These are phyloP conservation scores for Anthopleura sola DNA, from an alignment of 64 coral and sea anemone species.

Conservation along the genomic window DNA sequence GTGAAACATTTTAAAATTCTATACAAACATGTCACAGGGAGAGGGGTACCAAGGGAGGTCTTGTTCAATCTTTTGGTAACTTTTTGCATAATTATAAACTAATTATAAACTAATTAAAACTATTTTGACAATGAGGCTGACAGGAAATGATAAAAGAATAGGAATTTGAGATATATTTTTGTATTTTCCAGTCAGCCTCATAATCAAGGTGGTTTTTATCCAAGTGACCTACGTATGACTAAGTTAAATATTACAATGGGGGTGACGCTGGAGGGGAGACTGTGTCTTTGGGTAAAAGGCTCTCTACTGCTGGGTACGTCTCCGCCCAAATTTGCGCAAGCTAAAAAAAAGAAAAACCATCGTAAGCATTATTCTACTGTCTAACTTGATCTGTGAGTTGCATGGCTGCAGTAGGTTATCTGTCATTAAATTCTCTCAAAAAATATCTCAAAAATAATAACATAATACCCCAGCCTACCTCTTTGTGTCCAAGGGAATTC, in stretches of 20 bases:
- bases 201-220: background rate
- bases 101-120: background rate
- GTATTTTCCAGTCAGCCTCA: background rate
- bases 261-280: background rate
- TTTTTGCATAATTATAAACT: background rate
- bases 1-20: background rate
- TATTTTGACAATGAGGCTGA: background rate
- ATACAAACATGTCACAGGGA: background rate
- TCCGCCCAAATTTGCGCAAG: constrained; percentile 22
- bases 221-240: too few relatives aligned
- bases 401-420: too few relatives aligned
- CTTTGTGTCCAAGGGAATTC: constrained; percentile 66
- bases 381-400: background rate
- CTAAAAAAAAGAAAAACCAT: background rate
- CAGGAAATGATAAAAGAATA: background rate
- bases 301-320: background rate
- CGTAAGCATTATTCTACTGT: background rate
- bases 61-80: background rate
- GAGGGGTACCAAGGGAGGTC: background rate
- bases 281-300: background rate
- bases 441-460: too few relatives aligned
- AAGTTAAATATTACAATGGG: background rate
- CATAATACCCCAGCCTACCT: constrained; percentile 20
- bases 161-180: background rate
- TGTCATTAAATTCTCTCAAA: too few relatives aligned